Evolutionary conservation across 2,113 vertebrate species (phyloP).

Genomic region (Oreamnos americanus): DNA sequence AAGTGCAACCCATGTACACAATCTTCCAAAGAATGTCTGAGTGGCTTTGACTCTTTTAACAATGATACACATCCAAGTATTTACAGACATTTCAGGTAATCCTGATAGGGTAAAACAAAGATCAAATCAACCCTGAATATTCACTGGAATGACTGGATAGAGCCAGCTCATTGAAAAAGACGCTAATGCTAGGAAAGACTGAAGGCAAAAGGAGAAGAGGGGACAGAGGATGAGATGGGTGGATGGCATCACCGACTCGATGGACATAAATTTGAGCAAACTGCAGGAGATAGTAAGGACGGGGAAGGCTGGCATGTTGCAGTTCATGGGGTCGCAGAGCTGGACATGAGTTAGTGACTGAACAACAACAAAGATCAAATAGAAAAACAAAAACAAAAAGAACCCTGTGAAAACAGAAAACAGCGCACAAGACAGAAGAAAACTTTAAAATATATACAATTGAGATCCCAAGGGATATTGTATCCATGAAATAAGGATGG

Average conservation of each 20-base stretch:
- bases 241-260: background rate
- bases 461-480: background rate
- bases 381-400: background rate
- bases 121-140: background rate
- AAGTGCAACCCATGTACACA: background rate
- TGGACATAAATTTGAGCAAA: background rate
- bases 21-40: background rate
- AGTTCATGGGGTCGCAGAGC: background rate
- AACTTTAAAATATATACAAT: background rate
- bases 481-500: background rate
- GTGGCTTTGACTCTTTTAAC: background rate
- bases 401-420: background rate
- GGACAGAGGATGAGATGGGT: background rate
- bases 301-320: background rate
- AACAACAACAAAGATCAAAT: background rate
- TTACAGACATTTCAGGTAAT: background rate
- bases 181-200: background rate
- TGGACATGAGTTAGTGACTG: background rate
- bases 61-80: background rate
- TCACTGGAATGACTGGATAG: background rate
- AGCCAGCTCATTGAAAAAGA: background rate
- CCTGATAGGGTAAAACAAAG: background rate
- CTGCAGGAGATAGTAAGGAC: background rate
- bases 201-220: background rate
- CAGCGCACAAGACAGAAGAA: background rate